Conservation (phyloP, 1,140 invertebrate genomes). For the Magallana angulata region DNA sequence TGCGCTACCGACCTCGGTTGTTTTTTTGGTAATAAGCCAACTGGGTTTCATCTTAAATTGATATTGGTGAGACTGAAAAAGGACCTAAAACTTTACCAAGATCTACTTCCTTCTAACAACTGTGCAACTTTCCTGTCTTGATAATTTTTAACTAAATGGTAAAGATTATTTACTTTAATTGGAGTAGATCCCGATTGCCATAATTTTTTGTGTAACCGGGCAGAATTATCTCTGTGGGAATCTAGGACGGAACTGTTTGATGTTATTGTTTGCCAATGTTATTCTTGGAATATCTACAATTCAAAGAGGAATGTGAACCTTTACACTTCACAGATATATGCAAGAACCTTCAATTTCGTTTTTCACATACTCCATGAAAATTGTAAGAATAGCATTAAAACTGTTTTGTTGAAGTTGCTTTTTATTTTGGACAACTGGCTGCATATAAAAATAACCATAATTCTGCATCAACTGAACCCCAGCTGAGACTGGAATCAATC, state of each 20-base stretch:
- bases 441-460: not conserved
- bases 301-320: not conserved
- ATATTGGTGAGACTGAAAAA: not conserved
- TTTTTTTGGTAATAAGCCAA: constrained; percentile 10
- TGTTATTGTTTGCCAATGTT: not conserved
- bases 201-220: not conserved
- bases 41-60: constrained; percentile 2
- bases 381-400: constrained; percentile 1
- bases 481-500: not conserved
- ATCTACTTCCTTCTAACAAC: constrained; percentile 15
- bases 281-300: not conserved
- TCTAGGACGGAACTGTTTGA: not conserved
- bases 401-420: not conserved
- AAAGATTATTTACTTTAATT: constrained; percentile 15
- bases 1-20: not conserved
- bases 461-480: not conserved
- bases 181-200: not conserved
- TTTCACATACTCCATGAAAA: not conserved
- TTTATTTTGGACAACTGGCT: not conserved
- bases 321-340: not conserved
- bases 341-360: not conserved
- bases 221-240: not conserved
- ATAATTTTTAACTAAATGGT: constrained; percentile 33
- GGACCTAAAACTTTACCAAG: constrained; percentile 13
- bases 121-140: constrained; percentile 30